Conservation (phyloP, 1,140 invertebrate species). For the Ostrea denselamellosa region DNA sequence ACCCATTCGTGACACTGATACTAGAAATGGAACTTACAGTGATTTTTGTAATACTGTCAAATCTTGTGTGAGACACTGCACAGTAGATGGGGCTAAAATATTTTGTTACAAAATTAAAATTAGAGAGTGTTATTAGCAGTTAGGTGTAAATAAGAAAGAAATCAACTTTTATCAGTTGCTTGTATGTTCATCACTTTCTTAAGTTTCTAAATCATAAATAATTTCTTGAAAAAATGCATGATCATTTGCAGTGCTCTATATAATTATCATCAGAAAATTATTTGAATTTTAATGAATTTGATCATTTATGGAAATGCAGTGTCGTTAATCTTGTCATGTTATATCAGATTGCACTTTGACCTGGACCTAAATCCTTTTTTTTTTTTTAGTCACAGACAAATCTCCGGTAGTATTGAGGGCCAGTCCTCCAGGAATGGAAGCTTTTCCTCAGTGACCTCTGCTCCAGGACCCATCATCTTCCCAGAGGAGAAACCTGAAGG, state of each 20-base stretch:
- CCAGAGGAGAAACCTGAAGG: conserved; percentile 55
- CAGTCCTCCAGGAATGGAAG: conserved; percentile 48
- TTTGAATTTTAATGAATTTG: not conserved
- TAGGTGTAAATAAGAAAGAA: not conserved
- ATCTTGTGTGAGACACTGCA: no score
- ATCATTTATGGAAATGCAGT: no score
- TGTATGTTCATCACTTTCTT: not conserved
- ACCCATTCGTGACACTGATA: not conserved
- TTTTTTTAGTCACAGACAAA: not conserved
- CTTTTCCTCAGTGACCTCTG: conserved; percentile 57
- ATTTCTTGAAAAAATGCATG: not conserved
- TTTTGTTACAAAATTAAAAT: no score
- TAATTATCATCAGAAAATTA: not conserved
- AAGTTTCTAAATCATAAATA: not conserved
- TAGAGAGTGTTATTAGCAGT: not conserved
- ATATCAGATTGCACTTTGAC: no score
- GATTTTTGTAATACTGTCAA: no score
- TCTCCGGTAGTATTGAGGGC: conserved; percentile 32
- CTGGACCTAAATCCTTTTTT: not conserved
- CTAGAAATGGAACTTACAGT: no score
- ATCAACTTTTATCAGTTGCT: not conserved
- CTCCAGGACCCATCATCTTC: conserved; percentile 52
- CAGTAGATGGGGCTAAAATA: no score
- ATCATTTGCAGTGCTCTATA: not conserved
- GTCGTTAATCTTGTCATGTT: no score